These are phyloP conservation scores for Smithornis capensis DNA, from an alignment of 2,113 vertebrate genomes.

Conservation along the genomic window DNA sequence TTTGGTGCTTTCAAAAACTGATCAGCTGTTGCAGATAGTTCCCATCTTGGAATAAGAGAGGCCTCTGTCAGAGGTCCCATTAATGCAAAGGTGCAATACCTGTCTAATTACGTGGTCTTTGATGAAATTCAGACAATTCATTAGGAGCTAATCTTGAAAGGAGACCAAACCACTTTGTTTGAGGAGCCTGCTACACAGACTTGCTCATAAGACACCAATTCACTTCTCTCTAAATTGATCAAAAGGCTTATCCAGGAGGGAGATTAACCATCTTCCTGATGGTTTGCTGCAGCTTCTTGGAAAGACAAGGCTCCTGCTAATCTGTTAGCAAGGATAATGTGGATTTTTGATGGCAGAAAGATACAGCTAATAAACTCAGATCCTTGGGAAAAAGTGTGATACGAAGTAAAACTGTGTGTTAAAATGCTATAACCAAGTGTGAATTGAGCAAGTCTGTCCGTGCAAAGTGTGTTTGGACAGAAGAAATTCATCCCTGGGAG, in stretches of 20 bases:
- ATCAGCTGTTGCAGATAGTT: not conserved
- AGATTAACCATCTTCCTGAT: conserved; percentile 26
- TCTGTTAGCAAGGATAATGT: not conserved
- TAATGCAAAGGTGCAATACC: not conserved
- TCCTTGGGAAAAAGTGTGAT: not conserved
- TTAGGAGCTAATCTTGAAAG: conserved; percentile 12
- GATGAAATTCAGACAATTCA: not conserved
- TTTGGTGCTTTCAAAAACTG: not conserved
- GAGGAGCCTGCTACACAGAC: not conserved
- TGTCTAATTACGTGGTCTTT: not conserved
- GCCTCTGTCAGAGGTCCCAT: not conserved
- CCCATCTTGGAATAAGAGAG: not conserved
- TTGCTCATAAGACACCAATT: not conserved
- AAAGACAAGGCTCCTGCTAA: not conserved
- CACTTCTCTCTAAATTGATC: conserved; percentile 36
- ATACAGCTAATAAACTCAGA: not conserved
- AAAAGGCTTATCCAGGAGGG: conserved; percentile 18
- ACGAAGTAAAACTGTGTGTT: not conserved
- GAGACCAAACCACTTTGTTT: not conserved
- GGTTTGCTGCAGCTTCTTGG: not conserved
- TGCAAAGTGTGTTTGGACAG: not conserved
- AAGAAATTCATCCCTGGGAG: not conserved
- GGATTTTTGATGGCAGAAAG: conserved; percentile 8
- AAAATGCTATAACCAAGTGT: not conserved
- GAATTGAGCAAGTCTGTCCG: not conserved